Evolutionary conservation across 2,797 vertebrate genomes (phyloP).

Genomic region (Agapornis canus): DNA sequence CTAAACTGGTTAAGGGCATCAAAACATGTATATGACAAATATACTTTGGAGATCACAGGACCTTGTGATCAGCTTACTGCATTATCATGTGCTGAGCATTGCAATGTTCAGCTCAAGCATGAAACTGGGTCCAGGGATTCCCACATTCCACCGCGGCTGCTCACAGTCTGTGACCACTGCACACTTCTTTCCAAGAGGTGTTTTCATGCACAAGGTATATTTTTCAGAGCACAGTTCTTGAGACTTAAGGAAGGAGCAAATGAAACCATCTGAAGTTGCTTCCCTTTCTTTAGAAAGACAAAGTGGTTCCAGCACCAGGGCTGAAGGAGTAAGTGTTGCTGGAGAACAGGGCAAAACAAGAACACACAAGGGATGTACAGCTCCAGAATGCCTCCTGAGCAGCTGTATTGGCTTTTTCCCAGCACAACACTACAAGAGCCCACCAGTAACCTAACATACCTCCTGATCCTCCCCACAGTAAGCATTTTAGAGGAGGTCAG

Average conservation of each 20-base stretch:
- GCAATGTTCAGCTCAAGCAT: background rate
- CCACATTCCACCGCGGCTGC: background rate
- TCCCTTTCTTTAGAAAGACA: background rate
- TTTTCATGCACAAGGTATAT: background rate
- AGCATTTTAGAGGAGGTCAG: background rate
- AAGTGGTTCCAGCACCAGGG: background rate
- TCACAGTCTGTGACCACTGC: background rate
- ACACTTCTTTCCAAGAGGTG: background rate
- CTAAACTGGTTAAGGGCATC: background rate
- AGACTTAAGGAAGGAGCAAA: background rate
- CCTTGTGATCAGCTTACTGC: background rate
- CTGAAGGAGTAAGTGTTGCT: background rate
- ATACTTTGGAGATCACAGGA: background rate
- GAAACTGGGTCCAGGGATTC: background rate
- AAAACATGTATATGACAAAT: background rate
- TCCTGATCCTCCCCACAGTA: background rate
- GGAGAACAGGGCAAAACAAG: background rate
- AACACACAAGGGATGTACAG: background rate
- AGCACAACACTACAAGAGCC: background rate
- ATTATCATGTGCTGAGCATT: background rate
- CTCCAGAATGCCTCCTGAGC: background rate
- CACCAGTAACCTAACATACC: background rate
- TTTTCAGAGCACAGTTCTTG: background rate
- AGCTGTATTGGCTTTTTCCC: background rate
- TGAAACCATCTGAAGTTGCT: background rate